Evolutionary conservation across 2,797 vertebrate genomes (phyloP).

Genomic region (Epinephelus coioides): DNA sequence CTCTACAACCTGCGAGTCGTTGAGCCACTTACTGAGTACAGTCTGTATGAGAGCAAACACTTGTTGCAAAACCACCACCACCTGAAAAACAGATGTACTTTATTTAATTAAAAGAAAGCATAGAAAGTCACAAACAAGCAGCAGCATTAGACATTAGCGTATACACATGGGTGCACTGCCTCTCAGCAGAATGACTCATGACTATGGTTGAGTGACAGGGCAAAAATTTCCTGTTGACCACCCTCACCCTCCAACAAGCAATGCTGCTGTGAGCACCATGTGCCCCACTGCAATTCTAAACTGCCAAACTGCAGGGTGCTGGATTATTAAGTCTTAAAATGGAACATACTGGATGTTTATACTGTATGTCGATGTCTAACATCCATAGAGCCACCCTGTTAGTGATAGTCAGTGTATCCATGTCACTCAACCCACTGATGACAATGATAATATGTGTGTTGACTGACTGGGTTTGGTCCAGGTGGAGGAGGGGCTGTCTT

Average conservation of each 20-base stretch:
- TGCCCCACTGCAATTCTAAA: conserved; percentile 8
- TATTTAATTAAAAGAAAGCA: background rate
- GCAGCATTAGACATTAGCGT: background rate
- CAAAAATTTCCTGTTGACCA: conserved; percentile 24
- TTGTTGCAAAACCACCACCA: conserved; percentile 98
- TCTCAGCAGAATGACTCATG: conserved; percentile 26
- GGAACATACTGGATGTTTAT: background rate
- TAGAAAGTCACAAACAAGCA: background rate
- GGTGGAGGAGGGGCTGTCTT: conserved; percentile 92
- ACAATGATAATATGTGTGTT: background rate
- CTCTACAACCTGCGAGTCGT: conserved; percentile 99
- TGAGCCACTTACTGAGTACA: conserved; percentile 99
- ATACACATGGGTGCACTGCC: conserved; percentile 17
- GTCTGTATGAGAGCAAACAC: conserved; percentile 99
- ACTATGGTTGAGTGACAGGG: conserved; percentile 31
- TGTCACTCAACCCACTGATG: background rate
- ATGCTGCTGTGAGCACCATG: conserved; percentile 6
- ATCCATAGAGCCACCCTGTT: background rate
- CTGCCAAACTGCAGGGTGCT: background rate
- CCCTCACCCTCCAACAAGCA: conserved; percentile 11
- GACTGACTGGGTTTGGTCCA: conserved; percentile 98
- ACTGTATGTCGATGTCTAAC: background rate
- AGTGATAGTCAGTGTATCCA: background rate
- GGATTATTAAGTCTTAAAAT: conserved; percentile 8
- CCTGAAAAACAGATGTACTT: conserved; percentile 81